Conservation (phyloP, 1,140 invertebrate species). For the Homarus americanus region DNA sequence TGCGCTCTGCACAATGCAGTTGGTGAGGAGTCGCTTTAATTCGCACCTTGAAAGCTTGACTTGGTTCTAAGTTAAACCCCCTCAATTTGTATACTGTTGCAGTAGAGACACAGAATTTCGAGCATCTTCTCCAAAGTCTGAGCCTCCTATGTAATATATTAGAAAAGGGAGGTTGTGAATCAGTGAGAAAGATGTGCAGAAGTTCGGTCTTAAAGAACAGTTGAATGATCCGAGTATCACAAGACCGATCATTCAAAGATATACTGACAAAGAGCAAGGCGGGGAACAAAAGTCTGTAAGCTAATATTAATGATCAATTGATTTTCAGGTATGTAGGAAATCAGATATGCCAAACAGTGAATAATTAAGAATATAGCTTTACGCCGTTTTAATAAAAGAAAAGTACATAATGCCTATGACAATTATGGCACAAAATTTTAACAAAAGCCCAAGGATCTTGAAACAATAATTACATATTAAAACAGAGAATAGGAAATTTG, state of each 20-base stretch:
- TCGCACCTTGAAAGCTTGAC: conserved; percentile 88
- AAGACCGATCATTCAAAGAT: conserved; percentile 1
- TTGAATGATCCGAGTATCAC: neutral
- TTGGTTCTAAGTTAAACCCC: conserved; percentile 90
- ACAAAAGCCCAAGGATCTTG: neutral
- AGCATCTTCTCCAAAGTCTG: conserved; percentile 74
- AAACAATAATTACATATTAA: neutral
- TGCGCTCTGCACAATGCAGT: conserved; percentile 93
- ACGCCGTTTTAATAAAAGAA: neutral
- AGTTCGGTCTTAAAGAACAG: conserved; percentile 6
- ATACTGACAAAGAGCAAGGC: neutral
- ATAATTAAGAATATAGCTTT: neutral
- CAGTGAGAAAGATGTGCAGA: conserved; percentile 26
- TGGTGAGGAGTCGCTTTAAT: conserved; percentile 88
- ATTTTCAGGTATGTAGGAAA: neutral
- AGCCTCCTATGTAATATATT: conserved; percentile 69
- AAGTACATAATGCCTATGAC: conserved; percentile 27
- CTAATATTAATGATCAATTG: neutral
- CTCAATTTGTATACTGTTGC: conserved; percentile 87
- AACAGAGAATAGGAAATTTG: neutral
- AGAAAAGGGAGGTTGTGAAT: conserved; percentile 47
- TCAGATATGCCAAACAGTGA: neutral
- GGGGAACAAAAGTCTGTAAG: neutral
- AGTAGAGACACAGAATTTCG: conserved; percentile 77
- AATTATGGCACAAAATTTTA: conserved; percentile 11